Evolutionary conservation across 2,888 invertebrate species (phyloP), one percentile per base, ranked within the genome.

Genomic region (Cyaniris semiargus): DNA sequence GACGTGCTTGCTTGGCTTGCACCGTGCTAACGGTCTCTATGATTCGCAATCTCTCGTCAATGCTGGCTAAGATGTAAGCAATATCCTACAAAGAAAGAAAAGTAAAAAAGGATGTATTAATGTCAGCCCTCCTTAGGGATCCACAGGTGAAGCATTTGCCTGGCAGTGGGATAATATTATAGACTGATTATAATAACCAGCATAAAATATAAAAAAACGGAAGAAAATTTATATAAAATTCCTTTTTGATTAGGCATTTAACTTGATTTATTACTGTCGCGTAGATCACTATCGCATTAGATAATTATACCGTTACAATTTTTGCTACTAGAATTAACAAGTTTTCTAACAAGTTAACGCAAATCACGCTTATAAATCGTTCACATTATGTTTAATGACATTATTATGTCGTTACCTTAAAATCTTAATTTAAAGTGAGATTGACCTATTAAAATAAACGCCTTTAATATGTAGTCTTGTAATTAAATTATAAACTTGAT

Each of bases 1-100:
- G 89, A 21, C 92, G 86, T 58, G 90, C 89, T 82, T 93, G 93
- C 83, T 92, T 91, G 34, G 83, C 87, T 84, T 94, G 94, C 53
- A 87, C 88, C 1, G 88, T 86, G 82, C 89, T 90, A 80, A 94
- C 89, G 23, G 88, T 88, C 82, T 94, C 94, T 83, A 94, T 83
- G 76, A 89, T 85, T 15, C 89, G 86, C 78, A 94, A 86, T 72
- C 92, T 85, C 81, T 94, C 94, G 82, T 94, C 94, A 77, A 94
- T 93, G 76, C 83, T 90, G 38, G 88, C 85, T 81, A 94, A 85
- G 77, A 93, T 86, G 77, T 83, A 85, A 77, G 83, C 88, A 78
- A 92, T 85, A 79, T 93, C 94, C 94, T 94, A 88, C 27, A 88
- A 90, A 79, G 15, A 79, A 66, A 77, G 58, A 18, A 76, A 76